Evolutionary conservation across 2,888 invertebrate genomes (phyloP), one percentile per base, ranked within the genome.

Genomic region (Mechanitis mazaeus): DNA sequence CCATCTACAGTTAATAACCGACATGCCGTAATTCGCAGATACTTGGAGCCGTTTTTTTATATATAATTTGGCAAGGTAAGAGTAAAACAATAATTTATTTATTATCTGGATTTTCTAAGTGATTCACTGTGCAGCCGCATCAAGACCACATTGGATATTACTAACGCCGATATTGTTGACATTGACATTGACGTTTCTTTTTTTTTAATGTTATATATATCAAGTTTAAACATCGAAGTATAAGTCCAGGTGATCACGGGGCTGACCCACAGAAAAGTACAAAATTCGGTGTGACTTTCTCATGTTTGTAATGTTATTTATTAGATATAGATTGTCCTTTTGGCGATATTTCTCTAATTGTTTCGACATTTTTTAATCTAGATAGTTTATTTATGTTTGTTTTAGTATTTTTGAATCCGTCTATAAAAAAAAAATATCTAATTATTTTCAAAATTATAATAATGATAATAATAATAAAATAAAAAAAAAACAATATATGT

Each of bases 261-360:
- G 80, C 79, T 83, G 83, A 79, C 84, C 87, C 88, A 76, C 79
- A 80, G 85, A 82, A 77, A 81, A 90, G 90, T 90, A 90, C 90
- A 90, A 90, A 90, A 86, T 89, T 90, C 90, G 88, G 87, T 89
- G 89, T 86, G 85, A 85, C 81, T 83, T 77, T 81, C 83, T 83
- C 87, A 82, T 83, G 84, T 87, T 85, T 86, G 81, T 88, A 85
- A 84, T 75, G 85, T 72, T 85, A 82, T 80, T 83, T 85, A 85
- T 84, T 80, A 77, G 73, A 69, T 68, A 59, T 76, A 81, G 81
- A 79, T 81, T 81, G 81, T 83, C 83, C 76, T 83, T 84, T 85
- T 79, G 88, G 85, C 82, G 75, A 77, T 67, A 72, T 78, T 5
- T 35, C 79, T 79, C 79, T 73, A 71, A 83, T 81, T 80, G 80